Conservation (phyloP, 2,113 vertebrate species). For the Trinectes maculatus region DNA sequence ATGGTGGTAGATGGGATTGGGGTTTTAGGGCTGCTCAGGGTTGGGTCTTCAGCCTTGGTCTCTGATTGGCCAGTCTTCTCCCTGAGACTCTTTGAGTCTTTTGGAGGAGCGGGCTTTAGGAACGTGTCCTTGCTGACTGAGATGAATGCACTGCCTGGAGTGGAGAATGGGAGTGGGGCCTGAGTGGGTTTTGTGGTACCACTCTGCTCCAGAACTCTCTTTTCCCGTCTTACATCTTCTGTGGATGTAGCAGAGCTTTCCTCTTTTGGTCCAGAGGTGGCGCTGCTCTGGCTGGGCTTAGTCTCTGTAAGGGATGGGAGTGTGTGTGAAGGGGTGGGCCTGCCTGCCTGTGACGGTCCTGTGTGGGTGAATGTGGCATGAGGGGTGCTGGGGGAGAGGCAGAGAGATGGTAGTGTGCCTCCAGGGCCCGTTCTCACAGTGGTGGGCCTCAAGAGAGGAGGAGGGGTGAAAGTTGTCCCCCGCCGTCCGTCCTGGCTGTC, state of each 20-base stretch:
- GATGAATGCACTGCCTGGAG: slow-evolving; percentile 81
- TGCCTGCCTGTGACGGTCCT: slow-evolving; percentile 37
- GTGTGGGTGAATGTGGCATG: slow-evolving; percentile 62
- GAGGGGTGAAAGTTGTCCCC: slow-evolving; percentile 73
- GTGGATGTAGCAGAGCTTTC: slow-evolving; percentile 19
- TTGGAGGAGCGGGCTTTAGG: slow-evolving; percentile 64
- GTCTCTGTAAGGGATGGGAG: slow-evolving; percentile 30
- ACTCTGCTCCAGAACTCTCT: slow-evolving; percentile 32
- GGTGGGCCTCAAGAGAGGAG: slow-evolving; percentile 80
- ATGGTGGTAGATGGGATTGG: slow-evolving; percentile 12
- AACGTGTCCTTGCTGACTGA: slow-evolving; percentile 75
- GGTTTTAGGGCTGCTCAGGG: slow-evolving; percentile 6
- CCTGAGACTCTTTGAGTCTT: slow-evolving; percentile 41
- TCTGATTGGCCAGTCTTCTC: slow-evolving; percentile 15
- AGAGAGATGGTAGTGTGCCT: slow-evolving; percentile 67
- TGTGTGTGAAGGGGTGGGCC: slow-evolving; percentile 24
- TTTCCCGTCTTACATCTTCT: slow-evolving; percentile 29
- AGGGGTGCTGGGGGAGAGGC: slow-evolving; percentile 65
- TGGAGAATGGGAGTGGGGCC: slow-evolving; percentile 75
- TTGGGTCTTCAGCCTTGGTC: slow-evolving; percentile 20
- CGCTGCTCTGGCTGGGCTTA: slow-evolving; percentile 5
- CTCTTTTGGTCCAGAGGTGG: slow-evolving; percentile 23
- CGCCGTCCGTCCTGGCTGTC: slow-evolving; percentile 88
- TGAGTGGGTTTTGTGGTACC: slow-evolving; percentile 43
- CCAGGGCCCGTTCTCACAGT: slow-evolving; percentile 66